Percentiles rank a stretch among this genome's conserved stretches.
These are phyloP conservation scores for Euschistus heros DNA, from an alignment of 1,140 invertebrate species.

Conservation along the genomic window DNA sequence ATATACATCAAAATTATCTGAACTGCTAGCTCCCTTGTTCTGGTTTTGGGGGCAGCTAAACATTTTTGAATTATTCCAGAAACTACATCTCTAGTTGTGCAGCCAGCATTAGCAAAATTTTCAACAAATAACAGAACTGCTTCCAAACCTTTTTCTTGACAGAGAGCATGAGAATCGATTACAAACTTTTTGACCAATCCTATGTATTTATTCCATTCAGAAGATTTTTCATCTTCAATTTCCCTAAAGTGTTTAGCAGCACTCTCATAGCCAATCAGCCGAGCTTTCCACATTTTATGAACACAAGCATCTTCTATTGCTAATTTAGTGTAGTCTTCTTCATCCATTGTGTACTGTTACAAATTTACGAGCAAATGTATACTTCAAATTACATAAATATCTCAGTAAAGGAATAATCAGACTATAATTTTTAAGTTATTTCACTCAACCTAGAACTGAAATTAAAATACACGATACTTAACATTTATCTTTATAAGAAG, in stretches of 20 bases:
- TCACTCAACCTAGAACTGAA: too few relatives aligned
- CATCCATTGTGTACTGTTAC: constrained; percentile 42
- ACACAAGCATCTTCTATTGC: constrained; percentile 8
- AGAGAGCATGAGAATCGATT: constrained; percentile 83
- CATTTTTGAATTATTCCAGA: constrained; percentile 82
- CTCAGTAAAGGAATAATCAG: too few relatives aligned
- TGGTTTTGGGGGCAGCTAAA: constrained; percentile 78
- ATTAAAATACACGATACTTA: too few relatives aligned
- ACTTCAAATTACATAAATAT: too few relatives aligned
- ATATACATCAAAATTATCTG: constrained; percentile 88
- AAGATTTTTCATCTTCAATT: constrained; percentile 82
- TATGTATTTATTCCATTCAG: constrained; percentile 85
- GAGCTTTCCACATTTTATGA: constrained; percentile 55
- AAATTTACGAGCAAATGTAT: too few relatives aligned
- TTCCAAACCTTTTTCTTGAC: constrained; percentile 92
- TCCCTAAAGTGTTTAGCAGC: constrained; percentile 75
- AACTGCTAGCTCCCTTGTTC: constrained; percentile 81
- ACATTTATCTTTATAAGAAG: too few relatives aligned
- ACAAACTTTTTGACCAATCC: constrained; percentile 92
- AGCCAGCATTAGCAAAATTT: constrained; percentile 55
- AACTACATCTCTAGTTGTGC: constrained; percentile 64
- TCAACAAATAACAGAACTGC: constrained; percentile 44
- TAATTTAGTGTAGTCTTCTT: constrained; percentile 79
- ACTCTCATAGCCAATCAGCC: constrained; percentile 88
- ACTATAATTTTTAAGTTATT: too few relatives aligned